phyloP scores from a whole-genome alignment of 2,113 vertebrate genomes.

The Vombatus ursinus region DNA sequence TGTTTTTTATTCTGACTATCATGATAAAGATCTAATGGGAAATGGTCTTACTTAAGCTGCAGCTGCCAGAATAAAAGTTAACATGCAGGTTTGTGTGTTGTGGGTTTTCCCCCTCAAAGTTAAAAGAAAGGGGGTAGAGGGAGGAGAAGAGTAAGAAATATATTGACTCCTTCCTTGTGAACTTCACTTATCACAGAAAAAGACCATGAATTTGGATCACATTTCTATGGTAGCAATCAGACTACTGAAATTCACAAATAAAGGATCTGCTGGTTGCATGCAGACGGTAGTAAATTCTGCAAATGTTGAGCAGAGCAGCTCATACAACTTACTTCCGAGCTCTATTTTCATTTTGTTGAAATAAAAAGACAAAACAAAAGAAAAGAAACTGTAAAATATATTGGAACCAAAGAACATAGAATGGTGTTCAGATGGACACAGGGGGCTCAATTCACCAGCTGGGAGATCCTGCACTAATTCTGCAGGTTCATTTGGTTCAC shows the following conservation, averaged over 20 bases:
- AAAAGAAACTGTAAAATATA: slow-evolving; percentile 88
- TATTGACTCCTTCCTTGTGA: slow-evolving; percentile 84
- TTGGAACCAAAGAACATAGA: slow-evolving; percentile 79
- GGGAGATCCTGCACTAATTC: slow-evolving; percentile 54
- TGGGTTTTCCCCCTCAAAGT: slow-evolving; percentile 27
- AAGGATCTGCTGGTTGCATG: slow-evolving; percentile 94
- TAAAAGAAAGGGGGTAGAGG: not conserved
- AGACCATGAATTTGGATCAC: slow-evolving; percentile 89
- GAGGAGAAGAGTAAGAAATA: slow-evolving; percentile 69
- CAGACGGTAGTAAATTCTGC: slow-evolving; percentile 92
- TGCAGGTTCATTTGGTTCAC: slow-evolving; percentile 28
- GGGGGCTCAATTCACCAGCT: slow-evolving; percentile 78
- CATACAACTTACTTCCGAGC: slow-evolving; percentile 99
- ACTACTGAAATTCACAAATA: slow-evolving; percentile 91
- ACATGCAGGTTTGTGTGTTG: slow-evolving; percentile 59
- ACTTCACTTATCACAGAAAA: slow-evolving; percentile 99
- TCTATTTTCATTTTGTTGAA: slow-evolving; percentile 99
- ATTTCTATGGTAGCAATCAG: slow-evolving; percentile 90
- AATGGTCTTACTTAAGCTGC: slow-evolving; percentile 80
- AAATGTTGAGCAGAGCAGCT: slow-evolving; percentile 88
- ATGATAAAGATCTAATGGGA: not conserved
- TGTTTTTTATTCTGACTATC: not conserved
- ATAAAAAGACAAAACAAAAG: slow-evolving; percentile 94
- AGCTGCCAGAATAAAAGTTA: slow-evolving; percentile 82
- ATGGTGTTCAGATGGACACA: slow-evolving; percentile 75